A percentile compares a stretch with the other conserved stretches of the same genome.
Conservation (phyloP, 2,797 vertebrate species). For the Galago senegalensis region DNA sequence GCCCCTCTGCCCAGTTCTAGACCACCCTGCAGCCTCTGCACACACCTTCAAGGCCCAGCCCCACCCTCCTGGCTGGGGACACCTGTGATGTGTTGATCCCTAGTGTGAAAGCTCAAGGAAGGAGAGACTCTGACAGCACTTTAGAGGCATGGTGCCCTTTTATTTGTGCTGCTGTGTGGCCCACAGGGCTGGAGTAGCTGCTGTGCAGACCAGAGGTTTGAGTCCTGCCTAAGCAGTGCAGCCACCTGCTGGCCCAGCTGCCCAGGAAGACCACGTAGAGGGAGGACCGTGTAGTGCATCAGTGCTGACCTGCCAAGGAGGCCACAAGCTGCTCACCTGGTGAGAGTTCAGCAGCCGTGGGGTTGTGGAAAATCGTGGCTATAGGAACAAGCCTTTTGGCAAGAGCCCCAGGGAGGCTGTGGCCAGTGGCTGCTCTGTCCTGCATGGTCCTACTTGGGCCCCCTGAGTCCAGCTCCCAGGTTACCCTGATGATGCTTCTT, state of each 20-base stretch:
- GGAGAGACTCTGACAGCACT: neutral
- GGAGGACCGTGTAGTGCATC: neutral
- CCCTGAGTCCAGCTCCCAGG: neutral
- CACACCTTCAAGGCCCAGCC: neutral
- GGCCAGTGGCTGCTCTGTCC: neutral
- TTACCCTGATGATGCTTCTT: neutral
- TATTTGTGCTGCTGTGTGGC: neutral
- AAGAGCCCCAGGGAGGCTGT: neutral
- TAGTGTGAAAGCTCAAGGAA: neutral
- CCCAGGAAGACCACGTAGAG: neutral
- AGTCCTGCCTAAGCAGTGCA: neutral
- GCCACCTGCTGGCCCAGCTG: neutral
- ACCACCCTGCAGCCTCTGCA: neutral
- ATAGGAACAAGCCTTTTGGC: neutral
- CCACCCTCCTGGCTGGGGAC: neutral
- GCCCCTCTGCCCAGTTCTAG: neutral
- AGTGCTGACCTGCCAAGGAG: neutral
- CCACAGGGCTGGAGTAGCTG: neutral
- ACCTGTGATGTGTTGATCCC: neutral
- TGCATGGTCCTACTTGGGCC: neutral
- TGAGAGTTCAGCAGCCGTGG: neutral
- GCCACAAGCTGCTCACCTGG: neutral
- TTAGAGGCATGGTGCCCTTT: rapidly evolving
- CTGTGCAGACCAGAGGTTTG: neutral
- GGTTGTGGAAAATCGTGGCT: neutral